Conservation (phyloP, 2,113 vertebrate genomes). For the Microcebus griseorufus region DNA sequence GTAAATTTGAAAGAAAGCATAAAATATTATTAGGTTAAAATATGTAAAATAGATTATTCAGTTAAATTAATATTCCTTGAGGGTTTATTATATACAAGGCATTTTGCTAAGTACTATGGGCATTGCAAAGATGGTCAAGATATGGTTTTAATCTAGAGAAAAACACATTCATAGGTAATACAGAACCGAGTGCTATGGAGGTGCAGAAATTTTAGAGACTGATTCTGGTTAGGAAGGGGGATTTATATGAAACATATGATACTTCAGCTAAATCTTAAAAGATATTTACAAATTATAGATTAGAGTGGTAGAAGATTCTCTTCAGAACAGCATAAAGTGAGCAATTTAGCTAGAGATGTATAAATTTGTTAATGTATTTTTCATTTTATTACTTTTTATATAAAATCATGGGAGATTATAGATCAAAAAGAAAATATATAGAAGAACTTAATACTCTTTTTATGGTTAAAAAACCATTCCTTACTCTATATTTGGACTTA, state of each 20-base stretch:
- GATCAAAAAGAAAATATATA: neutral
- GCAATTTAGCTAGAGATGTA: neutral
- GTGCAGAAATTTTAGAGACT: neutral
- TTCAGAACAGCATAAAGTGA: neutral
- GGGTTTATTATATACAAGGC: neutral
- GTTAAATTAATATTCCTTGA: neutral
- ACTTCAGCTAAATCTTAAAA: neutral
- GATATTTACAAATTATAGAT: neutral
- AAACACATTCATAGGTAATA: neutral
- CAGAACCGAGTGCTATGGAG: neutral
- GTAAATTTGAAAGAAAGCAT: neutral
- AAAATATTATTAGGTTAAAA: neutral
- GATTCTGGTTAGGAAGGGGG: neutral
- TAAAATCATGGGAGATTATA: neutral
- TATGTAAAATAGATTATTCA: neutral
- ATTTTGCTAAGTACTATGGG: neutral
- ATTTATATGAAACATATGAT: neutral
- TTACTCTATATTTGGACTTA: neutral
- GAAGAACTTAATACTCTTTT: neutral
- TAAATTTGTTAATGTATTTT: neutral
- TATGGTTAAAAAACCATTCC: neutral
- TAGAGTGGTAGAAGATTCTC: neutral
- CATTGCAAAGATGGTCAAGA: neutral
- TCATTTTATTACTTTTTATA: slow-evolving; percentile 23
- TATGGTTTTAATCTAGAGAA: neutral